A percentile compares a stretch with the other conserved stretches of the same genome.
Conservation (phyloP, 2,113 vertebrate genomes). For the Phaethornis superciliosus region DNA sequence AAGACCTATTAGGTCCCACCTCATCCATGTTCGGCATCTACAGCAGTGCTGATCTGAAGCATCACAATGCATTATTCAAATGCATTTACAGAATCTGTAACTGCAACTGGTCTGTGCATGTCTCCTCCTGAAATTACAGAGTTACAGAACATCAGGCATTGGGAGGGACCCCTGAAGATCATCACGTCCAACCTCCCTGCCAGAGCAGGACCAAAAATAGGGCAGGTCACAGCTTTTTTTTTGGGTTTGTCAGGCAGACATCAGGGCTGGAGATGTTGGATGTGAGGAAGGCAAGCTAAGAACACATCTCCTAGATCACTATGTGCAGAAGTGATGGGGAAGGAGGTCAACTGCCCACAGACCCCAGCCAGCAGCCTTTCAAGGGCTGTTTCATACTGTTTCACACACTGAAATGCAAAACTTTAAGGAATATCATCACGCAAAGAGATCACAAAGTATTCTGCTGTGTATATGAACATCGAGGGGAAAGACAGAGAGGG, state of each 20-base stretch:
- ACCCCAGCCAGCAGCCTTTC: background rate
- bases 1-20: background rate
- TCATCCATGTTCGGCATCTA: background rate
- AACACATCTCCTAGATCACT: background rate
- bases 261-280: background rate
- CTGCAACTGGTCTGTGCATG: background rate
- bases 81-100: background rate
- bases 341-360: background rate
- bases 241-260: background rate
- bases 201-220: no score
- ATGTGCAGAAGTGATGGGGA: background rate
- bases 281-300: background rate
- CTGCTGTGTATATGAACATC: background rate
- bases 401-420: background rate
- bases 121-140: background rate
- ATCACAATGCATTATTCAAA: background rate
- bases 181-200: no score
- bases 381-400: background rate
- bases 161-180: no score
- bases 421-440: background rate
- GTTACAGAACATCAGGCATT: no score
- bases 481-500: background rate
- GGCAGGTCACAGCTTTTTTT: no score
- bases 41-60: background rate
- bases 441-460: fast-evolving